Evolutionary conservation across 92 coral and sea anemone genomes (phyloP).

Genomic region (Porites divaricata): DNA sequence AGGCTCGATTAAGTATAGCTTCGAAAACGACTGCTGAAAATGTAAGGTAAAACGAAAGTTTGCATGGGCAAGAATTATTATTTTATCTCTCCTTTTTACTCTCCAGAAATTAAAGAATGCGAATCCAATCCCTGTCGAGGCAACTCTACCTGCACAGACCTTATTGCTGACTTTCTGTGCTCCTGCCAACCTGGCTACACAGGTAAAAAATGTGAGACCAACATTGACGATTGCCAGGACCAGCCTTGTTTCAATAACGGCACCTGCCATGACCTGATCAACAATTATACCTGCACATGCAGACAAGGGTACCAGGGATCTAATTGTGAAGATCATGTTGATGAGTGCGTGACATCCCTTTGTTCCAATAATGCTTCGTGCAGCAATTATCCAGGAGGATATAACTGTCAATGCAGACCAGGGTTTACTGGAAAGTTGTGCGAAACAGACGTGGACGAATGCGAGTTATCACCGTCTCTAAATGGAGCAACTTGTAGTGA

Average conservation of each 20-base stretch:
- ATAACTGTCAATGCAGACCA: conserved; percentile 47
- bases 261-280: conserved; percentile 62
- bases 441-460: conserved; percentile 56
- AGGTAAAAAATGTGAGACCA: conserved; percentile 51
- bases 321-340: conserved; percentile 61
- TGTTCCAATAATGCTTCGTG: conserved; percentile 60
- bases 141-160: conserved; percentile 60
- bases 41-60: too few species aligned
- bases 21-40: too few species aligned
- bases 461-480: conserved; percentile 40
- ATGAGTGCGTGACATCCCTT: conserved; percentile 52
- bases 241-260: conserved; percentile 73
- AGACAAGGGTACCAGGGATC: conserved; percentile 61
- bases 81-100: too few species aligned
- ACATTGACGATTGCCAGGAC: conserved; percentile 58
- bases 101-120: conserved; percentile 61
- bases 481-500: conserved; percentile 58
- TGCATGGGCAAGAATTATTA: too few species aligned
- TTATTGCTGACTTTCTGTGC: conserved; percentile 49
- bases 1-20: too few species aligned
- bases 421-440: conserved; percentile 39
- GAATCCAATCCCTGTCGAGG: conserved; percentile 53
- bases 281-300: conserved; percentile 65
- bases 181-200: conserved; percentile 55
- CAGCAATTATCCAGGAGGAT: conserved; percentile 25